phyloP scores from a whole-genome alignment of 2,888 invertebrate species.

The Sphaeridia pumilis region DNA sequence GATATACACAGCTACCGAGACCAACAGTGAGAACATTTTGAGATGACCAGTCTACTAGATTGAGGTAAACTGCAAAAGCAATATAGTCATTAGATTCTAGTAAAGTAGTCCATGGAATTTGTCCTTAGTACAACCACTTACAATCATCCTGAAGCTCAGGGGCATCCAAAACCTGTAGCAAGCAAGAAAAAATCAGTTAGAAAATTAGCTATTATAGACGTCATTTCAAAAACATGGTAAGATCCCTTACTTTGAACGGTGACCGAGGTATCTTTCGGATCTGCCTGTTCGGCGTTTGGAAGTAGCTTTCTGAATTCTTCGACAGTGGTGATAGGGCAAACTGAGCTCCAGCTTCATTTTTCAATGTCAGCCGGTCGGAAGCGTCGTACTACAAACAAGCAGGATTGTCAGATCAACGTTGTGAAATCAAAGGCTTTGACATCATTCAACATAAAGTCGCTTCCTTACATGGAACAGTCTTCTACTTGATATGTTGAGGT shows the following conservation, averaged over 20 bases:
- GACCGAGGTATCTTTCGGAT: slow-evolving; percentile 95
- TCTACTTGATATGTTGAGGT: slow-evolving; percentile 42
- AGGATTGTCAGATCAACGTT: not conserved
- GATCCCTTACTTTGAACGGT: slow-evolving; percentile 68
- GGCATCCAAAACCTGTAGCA: slow-evolving; percentile 62
- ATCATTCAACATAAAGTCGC: not conserved
- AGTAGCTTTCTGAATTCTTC: slow-evolving; percentile 82
- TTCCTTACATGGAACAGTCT: slow-evolving; percentile 45
- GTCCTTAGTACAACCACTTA: too few relatives aligned
- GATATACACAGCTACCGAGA: slow-evolving; percentile 90
- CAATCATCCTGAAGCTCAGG: slow-evolving; percentile 97
- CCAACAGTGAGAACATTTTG: slow-evolving; percentile 98
- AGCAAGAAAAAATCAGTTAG: too few relatives aligned
- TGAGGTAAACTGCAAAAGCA: too few relatives aligned
- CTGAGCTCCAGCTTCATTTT: slow-evolving; percentile 60
- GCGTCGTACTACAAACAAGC: slow-evolving; percentile 52
- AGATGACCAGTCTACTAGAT: slow-evolving; percentile 98
- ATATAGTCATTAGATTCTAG: too few relatives aligned
- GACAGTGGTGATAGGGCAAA: slow-evolving; percentile 93
- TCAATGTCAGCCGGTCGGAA: slow-evolving; percentile 42
- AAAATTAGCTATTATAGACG: too few relatives aligned
- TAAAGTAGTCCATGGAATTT: too few relatives aligned
- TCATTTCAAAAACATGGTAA: too few relatives aligned
- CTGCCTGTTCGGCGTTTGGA: slow-evolving; percentile 92
- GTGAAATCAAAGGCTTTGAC: not conserved